Evolutionary conservation across 2,113 vertebrate genomes (phyloP).

Genomic region (Ictalurus furcatus): DNA sequence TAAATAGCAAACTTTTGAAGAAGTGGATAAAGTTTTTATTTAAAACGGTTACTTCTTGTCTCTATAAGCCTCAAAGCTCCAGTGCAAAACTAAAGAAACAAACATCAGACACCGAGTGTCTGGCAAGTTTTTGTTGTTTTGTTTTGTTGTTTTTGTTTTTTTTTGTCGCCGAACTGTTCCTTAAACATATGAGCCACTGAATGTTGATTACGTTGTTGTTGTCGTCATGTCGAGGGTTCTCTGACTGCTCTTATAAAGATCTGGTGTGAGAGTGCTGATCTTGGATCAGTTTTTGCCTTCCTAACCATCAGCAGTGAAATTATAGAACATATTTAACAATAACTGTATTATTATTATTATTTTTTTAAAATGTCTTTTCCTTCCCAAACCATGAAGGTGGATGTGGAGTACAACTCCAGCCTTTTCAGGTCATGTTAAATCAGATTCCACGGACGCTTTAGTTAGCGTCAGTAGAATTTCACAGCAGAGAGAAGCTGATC

Average conservation of each 20-base stretch:
- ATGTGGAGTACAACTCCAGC: too few relatives aligned
- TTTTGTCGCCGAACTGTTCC: background rate
- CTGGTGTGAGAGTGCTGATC: background rate
- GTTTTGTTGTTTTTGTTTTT: background rate
- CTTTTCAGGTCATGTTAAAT: background rate
- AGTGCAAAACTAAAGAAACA: background rate
- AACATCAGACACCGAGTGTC: background rate
- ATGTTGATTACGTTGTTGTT: background rate
- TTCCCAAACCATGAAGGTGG: too few relatives aligned
- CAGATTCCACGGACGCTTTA: background rate
- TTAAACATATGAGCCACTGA: background rate
- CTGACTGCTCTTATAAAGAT: background rate
- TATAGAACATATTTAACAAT: background rate
- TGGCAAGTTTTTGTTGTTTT: background rate
- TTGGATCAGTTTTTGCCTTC: slow-evolving; percentile 2
- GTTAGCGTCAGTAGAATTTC: background rate
- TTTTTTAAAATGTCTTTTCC: background rate
- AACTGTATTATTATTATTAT: too few relatives aligned
- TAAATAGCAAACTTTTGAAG: background rate
- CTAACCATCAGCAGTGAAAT: background rate
- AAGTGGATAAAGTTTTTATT: background rate
- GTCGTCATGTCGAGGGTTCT: background rate
- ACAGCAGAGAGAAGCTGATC: background rate
- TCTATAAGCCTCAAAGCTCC: background rate
- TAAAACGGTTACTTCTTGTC: background rate